Conservation (phyloP, 2,888 invertebrate genomes). For the Tortrix viridana region DNA sequence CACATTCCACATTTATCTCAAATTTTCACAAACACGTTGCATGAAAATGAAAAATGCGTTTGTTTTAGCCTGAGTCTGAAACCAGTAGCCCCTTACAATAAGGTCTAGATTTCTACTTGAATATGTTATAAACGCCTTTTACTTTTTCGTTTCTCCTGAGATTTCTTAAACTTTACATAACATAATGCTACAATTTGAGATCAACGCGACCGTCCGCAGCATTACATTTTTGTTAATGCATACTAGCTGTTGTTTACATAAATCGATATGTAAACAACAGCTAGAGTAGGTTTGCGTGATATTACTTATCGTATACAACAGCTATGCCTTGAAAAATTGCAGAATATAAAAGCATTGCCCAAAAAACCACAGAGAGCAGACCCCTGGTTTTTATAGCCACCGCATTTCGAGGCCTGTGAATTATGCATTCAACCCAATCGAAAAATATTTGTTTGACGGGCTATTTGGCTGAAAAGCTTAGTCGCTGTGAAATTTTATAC, state of each 20-base stretch:
- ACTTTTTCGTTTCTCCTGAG: not conserved
- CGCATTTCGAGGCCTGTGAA: constrained; percentile 31
- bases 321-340: not conserved
- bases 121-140: not conserved
- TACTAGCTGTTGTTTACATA: too few relatives aligned
- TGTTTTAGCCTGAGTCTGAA: constrained; percentile 1
- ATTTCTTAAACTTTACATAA: not conserved
- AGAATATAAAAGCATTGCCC: not conserved
- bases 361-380: not conserved
- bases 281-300: too few relatives aligned
- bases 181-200: too few relatives aligned
- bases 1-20: constrained; percentile 47
- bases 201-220: too few relatives aligned
- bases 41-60: constrained; percentile 49
- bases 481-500: not conserved
- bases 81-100: too few relatives aligned
- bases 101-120: too few relatives aligned
- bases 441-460: constrained; percentile 25
- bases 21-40: constrained; percentile 55
- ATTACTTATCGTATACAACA: too few relatives aligned
- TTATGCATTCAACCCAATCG: constrained; percentile 39
- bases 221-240: too few relatives aligned
- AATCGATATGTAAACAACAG: too few relatives aligned
- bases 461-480: constrained; percentile 12
- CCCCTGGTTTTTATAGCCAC: constrained; percentile 7